Conservation (phyloP, 1,140 invertebrate genomes). For the Aphaenogaster floridana region DNA sequence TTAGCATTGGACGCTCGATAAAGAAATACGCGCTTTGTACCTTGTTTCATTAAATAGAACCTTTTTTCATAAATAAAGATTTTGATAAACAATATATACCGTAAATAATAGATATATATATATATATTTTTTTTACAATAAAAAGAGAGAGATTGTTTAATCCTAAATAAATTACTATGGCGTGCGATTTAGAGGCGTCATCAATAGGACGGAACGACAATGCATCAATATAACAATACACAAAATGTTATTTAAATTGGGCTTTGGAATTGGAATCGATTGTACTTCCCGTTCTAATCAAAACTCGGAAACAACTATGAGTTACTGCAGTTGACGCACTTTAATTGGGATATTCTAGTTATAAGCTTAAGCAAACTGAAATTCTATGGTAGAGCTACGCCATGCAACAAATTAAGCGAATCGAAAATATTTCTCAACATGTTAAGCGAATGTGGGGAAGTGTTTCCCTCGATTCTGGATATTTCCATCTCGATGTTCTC, state of each 20-base stretch:
- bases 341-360: conserved; percentile 41
- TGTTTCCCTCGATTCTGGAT: background rate
- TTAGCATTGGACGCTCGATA: background rate
- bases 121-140: background rate
- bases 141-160: background rate
- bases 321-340: conserved; percentile 10
- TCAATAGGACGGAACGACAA: background rate
- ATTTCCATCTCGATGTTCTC: background rate
- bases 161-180: background rate
- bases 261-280: conserved; percentile 32
- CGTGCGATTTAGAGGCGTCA: background rate
- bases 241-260: conserved; percentile 26
- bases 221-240: conserved; percentile 12
- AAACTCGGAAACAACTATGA: conserved; percentile 50
- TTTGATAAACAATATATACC: background rate
- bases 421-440: background rate
- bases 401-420: background rate
- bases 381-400: background rate
- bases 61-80: background rate
- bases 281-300: conserved; percentile 44
- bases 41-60: background rate
- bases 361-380: conserved; percentile 44
- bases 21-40: background rate
- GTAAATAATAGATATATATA: background rate
- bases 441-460: background rate